Base-by-base conservation (phyloP, 1,140 invertebrate species). In the Drosophila dunni region DNA sequence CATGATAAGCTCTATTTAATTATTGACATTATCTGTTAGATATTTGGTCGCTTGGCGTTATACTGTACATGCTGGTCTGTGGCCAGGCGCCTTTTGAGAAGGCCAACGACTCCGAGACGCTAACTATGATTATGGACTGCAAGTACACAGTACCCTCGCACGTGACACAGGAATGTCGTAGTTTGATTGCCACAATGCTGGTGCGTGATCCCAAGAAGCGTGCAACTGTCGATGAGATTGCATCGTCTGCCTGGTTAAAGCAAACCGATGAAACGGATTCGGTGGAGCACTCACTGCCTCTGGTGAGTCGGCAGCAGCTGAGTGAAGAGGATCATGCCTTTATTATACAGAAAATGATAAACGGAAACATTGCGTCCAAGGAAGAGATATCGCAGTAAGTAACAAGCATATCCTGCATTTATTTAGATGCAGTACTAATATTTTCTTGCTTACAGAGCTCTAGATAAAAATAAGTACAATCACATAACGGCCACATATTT, bases 91-190 rank as follows among this genome's bases (percentile, higher is more conserved):
- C 99, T 11, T 99, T 99, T 93, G 98, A 99, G 93, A 98, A 99
- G 94, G 98, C 98, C 20, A 99, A 99, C 93, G 99, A 99, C 92
- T 99, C 98, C 90, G 99, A 99, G 94, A 99, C 99, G 0, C 93
- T 99, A 11, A 99, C 98, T 1, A 99, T 99, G 97, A 99, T 99
- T 73, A 98, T 99, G 97, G 99, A 99, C 92, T 99, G 98, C 94
- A 99, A 99, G 94, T 99, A 99, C 92, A 96, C 96, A 53, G 96
- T 99, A 82, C 98, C 98, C 61, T 91, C 94, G 29, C 96, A 98
- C 92, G 95, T 99, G 29, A 98, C 97, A n/a, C 93, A 94, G 17
- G 94, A 95, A 64, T 99, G 98, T 58, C 68, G 86, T 9, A 97
- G 96, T 82, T 93, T 99, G 62, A 99, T 99, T 85, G 95, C 95